Conservation (phyloP, 2,888 invertebrate genomes). For the Steinernema carpocapsae region DNA sequence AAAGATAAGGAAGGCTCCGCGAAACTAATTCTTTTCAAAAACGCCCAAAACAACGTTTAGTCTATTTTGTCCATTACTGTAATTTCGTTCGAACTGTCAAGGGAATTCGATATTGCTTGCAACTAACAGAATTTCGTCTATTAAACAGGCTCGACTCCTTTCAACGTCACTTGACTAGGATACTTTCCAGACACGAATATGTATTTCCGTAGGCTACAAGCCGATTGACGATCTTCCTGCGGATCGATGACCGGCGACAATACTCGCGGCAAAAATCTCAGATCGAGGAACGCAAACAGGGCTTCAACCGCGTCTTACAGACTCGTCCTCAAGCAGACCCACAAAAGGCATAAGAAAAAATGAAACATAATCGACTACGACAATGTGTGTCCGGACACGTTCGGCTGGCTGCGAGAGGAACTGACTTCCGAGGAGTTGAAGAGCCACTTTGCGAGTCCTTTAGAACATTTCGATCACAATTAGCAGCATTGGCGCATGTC, state of each 20-base stretch:
- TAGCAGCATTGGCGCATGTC: neutral
- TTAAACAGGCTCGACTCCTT: neutral
- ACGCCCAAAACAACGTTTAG: neutral
- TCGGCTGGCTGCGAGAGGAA: neutral
- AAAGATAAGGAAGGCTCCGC: too few species aligned
- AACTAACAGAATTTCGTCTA: neutral
- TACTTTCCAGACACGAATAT: neutral
- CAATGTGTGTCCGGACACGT: neutral
- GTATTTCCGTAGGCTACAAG: neutral
- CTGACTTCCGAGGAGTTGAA: neutral
- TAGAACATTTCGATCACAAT: conserved; percentile 8
- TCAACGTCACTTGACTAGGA: neutral
- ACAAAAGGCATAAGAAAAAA: neutral
- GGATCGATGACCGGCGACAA: neutral
- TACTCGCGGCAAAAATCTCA: neutral
- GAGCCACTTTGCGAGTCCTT: neutral
- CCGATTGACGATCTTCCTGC: neutral
- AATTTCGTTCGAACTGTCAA: neutral
- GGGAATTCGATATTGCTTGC: neutral
- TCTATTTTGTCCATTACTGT: conserved; percentile 11
- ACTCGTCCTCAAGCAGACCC: neutral
- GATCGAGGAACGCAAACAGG: neutral
- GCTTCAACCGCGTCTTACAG: neutral
- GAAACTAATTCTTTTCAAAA: too few species aligned
- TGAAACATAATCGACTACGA: neutral